Evolutionary conservation across 2,888 invertebrate genomes (phyloP), one percentile per base, ranked within the genome.

Genomic region (Dinocampus coccinellae): DNA sequence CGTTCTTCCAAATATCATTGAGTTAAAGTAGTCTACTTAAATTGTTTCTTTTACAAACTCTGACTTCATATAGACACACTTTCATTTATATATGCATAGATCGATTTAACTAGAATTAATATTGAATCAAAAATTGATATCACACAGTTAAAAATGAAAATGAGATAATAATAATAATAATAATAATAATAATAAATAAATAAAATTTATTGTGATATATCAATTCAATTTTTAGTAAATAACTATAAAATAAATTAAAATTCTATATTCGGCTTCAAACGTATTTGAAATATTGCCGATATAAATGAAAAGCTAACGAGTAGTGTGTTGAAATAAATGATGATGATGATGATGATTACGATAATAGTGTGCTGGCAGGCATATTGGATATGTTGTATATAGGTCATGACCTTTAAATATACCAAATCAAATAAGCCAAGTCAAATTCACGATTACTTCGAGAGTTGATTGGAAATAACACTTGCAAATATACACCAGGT

Each of bases 371-470:
- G n/a, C n/a, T n/a, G n/a, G n/a, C n/a, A 76, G n/a, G 20, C 16
- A 20, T 47, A 47, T 47, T 47, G 16, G 47, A 47, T 4, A 47
- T 16, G 1, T 16, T 20, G n/a, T n/a, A n/a, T 7, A 47, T 6
- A 47, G 20, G 47, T 47, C 47, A 47, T 47, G 9, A 16, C 6
- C 4, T 47, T 3, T 20, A 47, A 9, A 16, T 47, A 16, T 47
- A 6, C 16, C 2, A 69, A 76, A 77, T 75, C 58, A 69, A 75
- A 77, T 77, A 73, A 76, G 58, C 73, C 74, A 34, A 58, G 69
- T 66, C 71, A 77, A 71, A 75, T 77, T 73, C 75, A 75, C 75
- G 71, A 76, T 76, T 75, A 73, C 73, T 69, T 70, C 33, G 29
- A 61, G 67, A 64, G 69, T 58, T 64, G 66, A 68, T 72, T 70